A percentile compares a stretch with the other conserved stretches of the same genome.
Evolutionary conservation across 1,140 invertebrate genomes (phyloP).

Genomic region (Pristionchus pacificus): DNA sequence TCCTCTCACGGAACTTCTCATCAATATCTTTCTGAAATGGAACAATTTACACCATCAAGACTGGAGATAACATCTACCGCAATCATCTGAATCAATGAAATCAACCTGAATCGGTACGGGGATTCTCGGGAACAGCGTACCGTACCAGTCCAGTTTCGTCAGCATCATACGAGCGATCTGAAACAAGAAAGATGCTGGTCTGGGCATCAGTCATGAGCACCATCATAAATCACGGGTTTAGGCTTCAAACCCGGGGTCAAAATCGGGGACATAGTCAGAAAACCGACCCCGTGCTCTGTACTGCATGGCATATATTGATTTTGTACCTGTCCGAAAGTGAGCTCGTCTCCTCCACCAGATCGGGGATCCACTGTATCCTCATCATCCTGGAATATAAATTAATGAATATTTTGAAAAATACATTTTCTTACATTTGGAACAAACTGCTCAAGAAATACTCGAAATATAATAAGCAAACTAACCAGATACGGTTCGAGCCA

Average conservation of each 20-base stretch:
- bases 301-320: no score
- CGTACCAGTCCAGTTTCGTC: conserved; percentile 94
- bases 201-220: no score
- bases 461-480: conserved; percentile 75
- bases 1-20: conserved; percentile 47
- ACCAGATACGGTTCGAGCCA: conserved; percentile 93
- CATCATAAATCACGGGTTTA: no score
- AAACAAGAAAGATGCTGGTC: no score
- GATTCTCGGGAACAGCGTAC: conserved; percentile 93
- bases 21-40: conserved; percentile 53
- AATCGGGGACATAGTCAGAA: not conserved
- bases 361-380: conserved; percentile 79
- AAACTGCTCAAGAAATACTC: conserved; percentile 27
- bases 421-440: no score
- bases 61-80: not conserved
- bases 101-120: conserved; percentile 87
- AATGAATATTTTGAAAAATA: not conserved
- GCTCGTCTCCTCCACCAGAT: conserved; percentile 86
- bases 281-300: no score
- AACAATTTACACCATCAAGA: not conserved
- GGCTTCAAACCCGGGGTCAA: no score
- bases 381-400: conserved; percentile 61
- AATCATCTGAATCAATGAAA: not conserved
- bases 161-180: conserved; percentile 82
- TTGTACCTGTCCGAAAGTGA: conserved; percentile 78